These are phyloP conservation scores for Drosophila ananassae DNA, from an alignment of 1,140 invertebrate genomes.

Conservation along the genomic window DNA sequence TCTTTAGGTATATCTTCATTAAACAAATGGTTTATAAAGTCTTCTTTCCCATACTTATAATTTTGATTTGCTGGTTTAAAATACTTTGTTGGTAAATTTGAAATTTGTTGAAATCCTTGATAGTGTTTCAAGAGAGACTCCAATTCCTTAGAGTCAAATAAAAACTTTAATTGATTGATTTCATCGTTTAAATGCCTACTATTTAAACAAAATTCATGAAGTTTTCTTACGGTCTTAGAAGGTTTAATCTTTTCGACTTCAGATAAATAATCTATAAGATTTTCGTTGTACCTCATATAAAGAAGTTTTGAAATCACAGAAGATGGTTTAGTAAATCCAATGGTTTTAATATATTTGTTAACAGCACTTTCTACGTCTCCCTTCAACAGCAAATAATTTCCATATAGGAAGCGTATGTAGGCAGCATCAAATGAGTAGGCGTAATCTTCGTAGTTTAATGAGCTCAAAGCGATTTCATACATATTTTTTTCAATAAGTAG, in stretches of 20 bases:
- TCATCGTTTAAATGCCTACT: constrained; percentile 19
- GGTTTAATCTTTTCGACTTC: constrained; percentile 19
- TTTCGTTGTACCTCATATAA: constrained; percentile 39
- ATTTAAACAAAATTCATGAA: constrained; percentile 49
- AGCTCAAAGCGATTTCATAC: constrained; percentile 47
- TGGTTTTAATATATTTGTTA: constrained; percentile 53
- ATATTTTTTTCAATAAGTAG: constrained; percentile 46
- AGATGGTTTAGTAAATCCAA: constrained; percentile 58
- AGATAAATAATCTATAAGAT: constrained; percentile 50
- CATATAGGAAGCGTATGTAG: constrained; percentile 47
- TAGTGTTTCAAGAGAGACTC: not conserved
- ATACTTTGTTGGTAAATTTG: constrained; percentile 18
- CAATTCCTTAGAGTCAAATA: not conserved
- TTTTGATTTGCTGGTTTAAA: not conserved
- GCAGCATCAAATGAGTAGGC: constrained; percentile 18
- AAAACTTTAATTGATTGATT: constrained; percentile 12
- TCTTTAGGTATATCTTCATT: not conserved
- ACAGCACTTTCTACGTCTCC: constrained; percentile 36
- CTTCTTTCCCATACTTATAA: constrained; percentile 16
- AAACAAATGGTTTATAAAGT: constrained; percentile 12
- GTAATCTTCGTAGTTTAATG: constrained; percentile 40
- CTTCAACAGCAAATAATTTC: constrained; percentile 57
- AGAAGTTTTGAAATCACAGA: constrained; percentile 61
- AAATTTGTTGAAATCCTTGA: constrained; percentile 22
- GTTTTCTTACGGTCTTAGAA: constrained; percentile 20